These are phyloP conservation scores for Telmatochromis brichardi DNA, from an alignment of 2,113 vertebrate genomes.

Conservation along the genomic window DNA sequence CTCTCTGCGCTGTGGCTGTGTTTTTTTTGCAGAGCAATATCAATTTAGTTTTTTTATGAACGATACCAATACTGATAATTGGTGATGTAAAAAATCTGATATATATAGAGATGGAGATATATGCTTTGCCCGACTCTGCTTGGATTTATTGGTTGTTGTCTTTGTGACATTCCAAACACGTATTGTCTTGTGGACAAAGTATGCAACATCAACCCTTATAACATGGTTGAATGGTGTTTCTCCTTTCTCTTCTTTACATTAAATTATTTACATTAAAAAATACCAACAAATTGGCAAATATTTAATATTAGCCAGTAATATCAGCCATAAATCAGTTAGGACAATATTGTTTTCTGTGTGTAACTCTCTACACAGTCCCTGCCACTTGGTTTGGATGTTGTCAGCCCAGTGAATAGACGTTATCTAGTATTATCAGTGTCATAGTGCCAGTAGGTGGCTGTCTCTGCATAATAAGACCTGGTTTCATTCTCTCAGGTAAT, in stretches of 20 bases:
- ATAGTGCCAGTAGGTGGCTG: neutral
- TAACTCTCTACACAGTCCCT: neutral
- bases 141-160: neutral
- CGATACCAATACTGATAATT: neutral
- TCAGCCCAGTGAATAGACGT: neutral
- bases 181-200: neutral
- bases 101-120: neutral
- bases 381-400: neutral
- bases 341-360: neutral
- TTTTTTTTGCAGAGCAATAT: neutral
- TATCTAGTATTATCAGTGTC: neutral
- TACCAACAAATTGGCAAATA: neutral
- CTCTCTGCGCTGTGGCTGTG: neutral
- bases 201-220: neutral
- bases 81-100: neutral
- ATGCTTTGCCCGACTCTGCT: neutral
- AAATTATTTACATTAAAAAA: neutral
- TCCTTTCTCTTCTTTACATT: neutral
- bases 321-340: fast-evolving
- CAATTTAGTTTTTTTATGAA: neutral
- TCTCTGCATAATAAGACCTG: neutral
- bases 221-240: neutral
- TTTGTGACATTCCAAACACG: neutral
- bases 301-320: neutral
- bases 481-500: neutral